A percentile compares a stretch with the other conserved stretches of the same genome.
Evolutionary conservation across 2,888 invertebrate genomes (phyloP).

Genomic region (Chorisops tibialis): DNA sequence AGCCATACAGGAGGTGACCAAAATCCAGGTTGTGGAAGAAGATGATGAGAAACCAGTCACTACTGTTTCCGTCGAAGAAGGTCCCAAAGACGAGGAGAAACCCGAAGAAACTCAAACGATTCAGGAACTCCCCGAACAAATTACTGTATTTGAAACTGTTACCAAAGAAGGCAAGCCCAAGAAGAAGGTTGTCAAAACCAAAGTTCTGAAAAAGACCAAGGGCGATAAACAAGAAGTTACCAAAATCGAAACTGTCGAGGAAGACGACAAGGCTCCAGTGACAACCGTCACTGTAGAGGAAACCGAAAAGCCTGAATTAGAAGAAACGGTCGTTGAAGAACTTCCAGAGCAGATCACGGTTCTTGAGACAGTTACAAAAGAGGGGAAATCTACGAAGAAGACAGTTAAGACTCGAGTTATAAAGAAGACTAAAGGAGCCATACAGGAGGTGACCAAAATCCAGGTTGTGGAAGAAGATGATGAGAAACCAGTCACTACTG

Average conservation of each 20-base stretch:
- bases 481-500: conserved; percentile 37
- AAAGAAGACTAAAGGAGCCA: conserved; percentile 43
- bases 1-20: conserved; percentile 46
- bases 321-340: conserved; percentile 39
- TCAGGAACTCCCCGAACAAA: conserved; percentile 37
- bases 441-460: conserved; percentile 41
- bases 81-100: conserved; percentile 36
- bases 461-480: conserved; percentile 46
- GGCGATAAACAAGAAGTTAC: conserved; percentile 39
- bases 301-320: conserved; percentile 43
- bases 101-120: conserved; percentile 35
- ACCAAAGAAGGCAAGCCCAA: conserved; percentile 41
- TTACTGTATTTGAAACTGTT: conserved; percentile 36
- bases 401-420: conserved; percentile 43
- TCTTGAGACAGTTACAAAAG: conserved; percentile 43
- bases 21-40: conserved; percentile 48
- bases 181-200: conserved; percentile 44
- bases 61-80: conserved; percentile 40
- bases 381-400: conserved; percentile 40
- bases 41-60: conserved; percentile 47
- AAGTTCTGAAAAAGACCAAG: conserved; percentile 42
- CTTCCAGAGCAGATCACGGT: conserved; percentile 43
- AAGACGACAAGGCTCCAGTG: conserved; percentile 42
- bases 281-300: conserved; percentile 39
- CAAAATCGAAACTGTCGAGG: conserved; percentile 41